These are phyloP conservation scores for Cryptus viduatorius DNA, from an alignment of 2,888 invertebrate species.

Conservation along the genomic window DNA sequence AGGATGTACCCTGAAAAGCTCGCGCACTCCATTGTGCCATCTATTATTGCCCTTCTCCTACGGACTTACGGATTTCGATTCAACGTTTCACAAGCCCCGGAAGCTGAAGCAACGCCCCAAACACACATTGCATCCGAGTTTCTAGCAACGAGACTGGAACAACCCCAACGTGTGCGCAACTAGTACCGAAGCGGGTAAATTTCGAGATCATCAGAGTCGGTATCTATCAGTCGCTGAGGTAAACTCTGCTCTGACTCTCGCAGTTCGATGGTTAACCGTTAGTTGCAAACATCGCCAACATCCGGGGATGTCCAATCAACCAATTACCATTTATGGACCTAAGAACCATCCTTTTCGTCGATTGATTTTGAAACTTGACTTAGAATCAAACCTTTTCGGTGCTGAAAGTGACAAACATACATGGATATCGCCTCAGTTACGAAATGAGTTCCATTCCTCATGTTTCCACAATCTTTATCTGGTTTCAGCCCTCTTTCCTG, in stretches of 20 bases:
- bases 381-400: not conserved
- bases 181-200: slow-evolving; percentile 3
- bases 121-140: slow-evolving; percentile 27
- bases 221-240: slow-evolving; percentile 2
- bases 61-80: slow-evolving; percentile 81
- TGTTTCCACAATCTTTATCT: not conserved
- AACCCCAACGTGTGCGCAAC: slow-evolving; percentile 7
- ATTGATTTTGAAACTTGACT: not conserved
- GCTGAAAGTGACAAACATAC: not conserved
- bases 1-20: slow-evolving; percentile 67
- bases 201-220: slow-evolving; percentile 38
- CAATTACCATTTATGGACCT: not conserved
- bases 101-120: slow-evolving; percentile 52
- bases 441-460: not conserved
- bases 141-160: slow-evolving; percentile 8
- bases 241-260: slow-evolving; percentile 11
- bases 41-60: slow-evolving; percentile 83
- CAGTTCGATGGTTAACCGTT: slow-evolving; percentile 6
- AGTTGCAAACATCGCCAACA: not conserved
- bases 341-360: not conserved
- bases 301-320: not conserved
- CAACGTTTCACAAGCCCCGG: slow-evolving; percentile 65
- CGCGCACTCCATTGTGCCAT: slow-evolving; percentile 81
- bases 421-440: not conserved
- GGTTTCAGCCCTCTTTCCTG: not conserved